Evolutionary conservation across 2,888 invertebrate genomes (phyloP).

Genomic region (Neuroscelio doddi): DNA sequence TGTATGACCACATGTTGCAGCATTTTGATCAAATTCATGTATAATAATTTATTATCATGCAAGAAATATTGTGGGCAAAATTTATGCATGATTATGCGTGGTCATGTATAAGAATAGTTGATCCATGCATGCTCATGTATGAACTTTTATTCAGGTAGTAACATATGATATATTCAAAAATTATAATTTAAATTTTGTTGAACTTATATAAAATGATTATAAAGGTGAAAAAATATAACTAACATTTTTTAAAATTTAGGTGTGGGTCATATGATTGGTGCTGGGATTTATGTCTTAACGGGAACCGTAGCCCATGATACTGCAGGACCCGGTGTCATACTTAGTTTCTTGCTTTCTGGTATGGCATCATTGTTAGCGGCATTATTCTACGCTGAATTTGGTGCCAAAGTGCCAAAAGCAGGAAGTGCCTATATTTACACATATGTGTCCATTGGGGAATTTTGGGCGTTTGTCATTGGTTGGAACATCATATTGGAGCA

Average conservation of each 20-base stretch:
- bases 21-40: no score
- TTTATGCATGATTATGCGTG: background rate
- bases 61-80: no score
- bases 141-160: no score
- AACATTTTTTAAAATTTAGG: conserved; percentile 75
- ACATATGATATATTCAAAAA: no score
- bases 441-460: conserved; percentile 93
- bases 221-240: background rate
- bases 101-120: background rate
- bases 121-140: no score
- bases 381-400: conserved; percentile 92
- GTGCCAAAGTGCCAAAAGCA: conserved; percentile 89
- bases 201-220: background rate
- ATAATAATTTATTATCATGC: no score
- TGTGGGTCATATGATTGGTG: conserved; percentile 95
- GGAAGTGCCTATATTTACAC: conserved; percentile 96
- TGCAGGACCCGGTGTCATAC: conserved; percentile 87
- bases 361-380: conserved; percentile 87
- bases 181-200: conserved; percentile 1
- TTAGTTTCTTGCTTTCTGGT: conserved; percentile 84
- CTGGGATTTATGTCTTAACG: conserved; percentile 93
- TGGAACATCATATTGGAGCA: conserved; percentile 95
- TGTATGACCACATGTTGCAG: no score
- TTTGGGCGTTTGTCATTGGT: conserved; percentile 95
- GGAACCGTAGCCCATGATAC: conserved; percentile 87